Base-by-base conservation (phyloP, 2,888 invertebrate genomes). In the Lithophane socia region DNA sequence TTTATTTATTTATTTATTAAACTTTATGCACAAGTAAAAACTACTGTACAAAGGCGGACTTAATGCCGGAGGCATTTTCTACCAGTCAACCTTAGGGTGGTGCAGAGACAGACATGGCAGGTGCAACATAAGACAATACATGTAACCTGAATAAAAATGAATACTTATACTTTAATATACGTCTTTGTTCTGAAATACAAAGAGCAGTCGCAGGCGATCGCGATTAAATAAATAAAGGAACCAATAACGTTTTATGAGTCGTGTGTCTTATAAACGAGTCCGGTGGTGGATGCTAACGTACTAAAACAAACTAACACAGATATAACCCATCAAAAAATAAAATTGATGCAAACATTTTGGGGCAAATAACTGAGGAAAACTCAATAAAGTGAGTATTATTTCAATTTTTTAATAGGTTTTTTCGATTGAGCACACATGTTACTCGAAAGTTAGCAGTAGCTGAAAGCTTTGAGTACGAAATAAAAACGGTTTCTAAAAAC, bases 181-280 rank as follows among this genome's bases (percentile, higher is more conserved):
- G 68, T 61, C 68, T 65, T 66, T 82, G 69, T 74, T 49, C 65
- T 72, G 44, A 82, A 74, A 74, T 65, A 86, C 71, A 82, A 74
- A 82, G 71, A 82, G 56, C 58, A 77, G 61, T 68, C 65, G 54
- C 58, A 66, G 49, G 64, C 68, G 63, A 77, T 74, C 68, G 83
- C 68, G 72, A 82, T 73, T 86, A 82, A 83, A 82, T 85, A 85
- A 83, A 83, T 82, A 85, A 82, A 70, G 58, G 68, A 82, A 82
- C 83, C 73, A 85, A 85, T 83, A 82, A 85, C 73, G 64, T 82
- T 83, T 73, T 83, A 85, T 83, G 86, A 85, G 83, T 74, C 77
- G 63, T 71, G 82, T 82, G 60, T 83, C 85, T 77, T 77, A 83
- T 71, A 82, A 77, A 83, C 71, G 73, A 74, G 73, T 58, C 68